Evolutionary conservation across 2,888 invertebrate species (phyloP).

Genomic region (Drosophila koepferae): DNA sequence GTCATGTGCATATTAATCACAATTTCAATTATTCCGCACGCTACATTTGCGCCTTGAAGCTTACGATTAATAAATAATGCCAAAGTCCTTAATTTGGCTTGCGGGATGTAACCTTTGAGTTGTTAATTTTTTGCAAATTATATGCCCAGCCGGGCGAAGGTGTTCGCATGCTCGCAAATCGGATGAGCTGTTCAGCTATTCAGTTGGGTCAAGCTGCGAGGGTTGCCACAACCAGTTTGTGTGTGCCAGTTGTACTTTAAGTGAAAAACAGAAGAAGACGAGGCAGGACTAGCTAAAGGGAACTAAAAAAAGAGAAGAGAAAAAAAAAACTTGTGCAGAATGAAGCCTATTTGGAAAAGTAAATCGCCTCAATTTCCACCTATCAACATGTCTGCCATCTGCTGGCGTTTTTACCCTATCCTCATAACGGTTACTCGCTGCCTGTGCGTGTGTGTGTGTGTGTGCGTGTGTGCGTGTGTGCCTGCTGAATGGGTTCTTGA

Average conservation of each 20-base stretch:
- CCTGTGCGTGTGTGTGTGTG: constrained; percentile 7
- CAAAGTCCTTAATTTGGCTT: background rate
- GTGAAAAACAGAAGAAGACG: constrained; percentile 8
- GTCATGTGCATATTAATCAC: constrained; percentile 2
- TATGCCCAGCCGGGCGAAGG: constrained; percentile 6
- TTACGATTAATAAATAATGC: constrained; percentile 32
- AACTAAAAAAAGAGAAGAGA: too few relatives aligned
- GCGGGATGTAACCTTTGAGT: constrained; percentile 7
- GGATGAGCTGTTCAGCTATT: constrained; percentile 20
- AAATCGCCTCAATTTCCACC: constrained; percentile 80
- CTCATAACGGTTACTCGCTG: background rate
- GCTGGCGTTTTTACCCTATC: constrained; percentile 16
- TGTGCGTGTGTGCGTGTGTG: constrained; percentile 25
- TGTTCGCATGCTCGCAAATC: constrained; percentile 16
- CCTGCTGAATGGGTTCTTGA: constrained; percentile 73
- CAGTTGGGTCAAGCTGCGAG: constrained; percentile 14
- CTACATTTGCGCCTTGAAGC: background rate
- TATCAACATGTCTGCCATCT: constrained; percentile 78
- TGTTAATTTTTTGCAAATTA: constrained; percentile 48
- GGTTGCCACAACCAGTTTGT: constrained; percentile 31
- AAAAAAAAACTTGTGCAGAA: constrained; percentile 34
- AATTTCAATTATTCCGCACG: constrained; percentile 6
- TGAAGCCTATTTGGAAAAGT: constrained; percentile 61
- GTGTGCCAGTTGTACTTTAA: constrained; percentile 22
- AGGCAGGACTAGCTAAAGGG: background rate